These are phyloP conservation scores for Allygus modestus DNA, from an alignment of 2,888 invertebrate genomes.

Conservation along the genomic window DNA sequence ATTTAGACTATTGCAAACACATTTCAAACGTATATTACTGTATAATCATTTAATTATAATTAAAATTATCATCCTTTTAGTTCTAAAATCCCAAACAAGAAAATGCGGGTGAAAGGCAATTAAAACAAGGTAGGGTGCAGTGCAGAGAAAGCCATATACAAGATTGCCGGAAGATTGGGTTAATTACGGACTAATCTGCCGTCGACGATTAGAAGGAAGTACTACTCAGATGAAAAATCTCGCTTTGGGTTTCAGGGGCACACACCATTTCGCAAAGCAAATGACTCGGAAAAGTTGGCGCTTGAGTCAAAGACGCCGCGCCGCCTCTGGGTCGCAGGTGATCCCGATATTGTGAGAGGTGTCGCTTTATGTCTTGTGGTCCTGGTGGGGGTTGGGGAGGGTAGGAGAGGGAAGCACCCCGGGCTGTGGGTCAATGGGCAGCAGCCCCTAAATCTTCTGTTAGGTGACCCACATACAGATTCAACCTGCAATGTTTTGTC, in stretches of 20 bases:
- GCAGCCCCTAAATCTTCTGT: conserved; percentile 40
- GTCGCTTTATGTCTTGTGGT: conserved; percentile 30
- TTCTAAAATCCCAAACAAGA: background rate
- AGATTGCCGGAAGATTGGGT: conserved; percentile 13
- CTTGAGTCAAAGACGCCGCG: conserved; percentile 22
- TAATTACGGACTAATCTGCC: conserved; percentile 13
- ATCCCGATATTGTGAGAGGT: conserved; percentile 25
- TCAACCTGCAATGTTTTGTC: background rate
- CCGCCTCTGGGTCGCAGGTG: conserved; percentile 27
- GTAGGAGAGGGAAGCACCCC: conserved; percentile 14
- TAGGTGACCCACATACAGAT: conserved; percentile 27
- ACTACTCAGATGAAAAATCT: background rate
- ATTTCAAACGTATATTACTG: no score
- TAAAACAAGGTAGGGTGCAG: background rate
- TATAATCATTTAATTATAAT: no score
- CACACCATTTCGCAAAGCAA: conserved; percentile 16
- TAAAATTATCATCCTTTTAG: no score
- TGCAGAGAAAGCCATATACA: background rate
- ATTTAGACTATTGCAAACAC: no score
- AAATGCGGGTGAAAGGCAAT: conserved; percentile 10
- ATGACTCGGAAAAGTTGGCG: conserved; percentile 18
- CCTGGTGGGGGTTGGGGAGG: background rate
- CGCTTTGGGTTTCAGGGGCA: background rate
- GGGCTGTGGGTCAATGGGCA: conserved; percentile 26
- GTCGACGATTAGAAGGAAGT: background rate